Conservation (phyloP, 2,888 invertebrate species). For the Meliscaeva auricollis region DNA sequence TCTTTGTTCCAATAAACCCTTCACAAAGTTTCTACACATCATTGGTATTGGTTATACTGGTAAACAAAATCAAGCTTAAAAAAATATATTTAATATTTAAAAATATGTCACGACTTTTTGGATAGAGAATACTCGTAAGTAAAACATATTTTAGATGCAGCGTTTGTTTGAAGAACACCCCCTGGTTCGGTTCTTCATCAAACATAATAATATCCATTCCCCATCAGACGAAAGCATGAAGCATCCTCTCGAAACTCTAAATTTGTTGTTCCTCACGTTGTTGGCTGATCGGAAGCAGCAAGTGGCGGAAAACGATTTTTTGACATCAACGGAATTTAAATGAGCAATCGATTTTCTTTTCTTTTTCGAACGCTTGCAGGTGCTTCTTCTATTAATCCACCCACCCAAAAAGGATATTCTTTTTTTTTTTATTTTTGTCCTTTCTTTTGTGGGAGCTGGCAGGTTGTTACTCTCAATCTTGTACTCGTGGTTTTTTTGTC, state of each 20-base stretch:
- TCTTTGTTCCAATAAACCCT: too few species aligned
- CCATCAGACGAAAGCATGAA: too few species aligned
- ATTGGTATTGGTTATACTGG: too few species aligned
- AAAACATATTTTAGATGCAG: not conserved
- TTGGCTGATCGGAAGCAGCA: slow-evolving; percentile 51
- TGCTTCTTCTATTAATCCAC: slow-evolving; percentile 11
- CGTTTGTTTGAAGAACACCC: slow-evolving; percentile 21
- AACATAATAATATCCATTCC: too few species aligned
- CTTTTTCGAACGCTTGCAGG: slow-evolving; percentile 30
- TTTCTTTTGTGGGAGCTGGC: not conserved
- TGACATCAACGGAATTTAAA: slow-evolving; percentile 77
- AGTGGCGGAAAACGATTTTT: slow-evolving; percentile 73
- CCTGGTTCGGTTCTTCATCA: slow-evolving; percentile 30
- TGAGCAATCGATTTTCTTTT: slow-evolving; percentile 75
- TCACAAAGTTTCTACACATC: too few species aligned
- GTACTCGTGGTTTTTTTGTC: not conserved
- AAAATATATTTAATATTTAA: slow-evolving; percentile 17
- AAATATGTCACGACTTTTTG: slow-evolving; percentile 51
- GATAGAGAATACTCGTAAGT: not conserved
- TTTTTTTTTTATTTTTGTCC: slow-evolving; percentile 11
- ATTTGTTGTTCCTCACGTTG: slow-evolving; percentile 51
- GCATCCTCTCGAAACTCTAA: slow-evolving; percentile 9
- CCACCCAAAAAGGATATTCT: not conserved
- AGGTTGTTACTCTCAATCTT: not conserved
- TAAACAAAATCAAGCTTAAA: too few species aligned